Evolutionary conservation across 2,797 vertebrate genomes (phyloP).

Genomic region (Gastrophryne carolinensis): DNA sequence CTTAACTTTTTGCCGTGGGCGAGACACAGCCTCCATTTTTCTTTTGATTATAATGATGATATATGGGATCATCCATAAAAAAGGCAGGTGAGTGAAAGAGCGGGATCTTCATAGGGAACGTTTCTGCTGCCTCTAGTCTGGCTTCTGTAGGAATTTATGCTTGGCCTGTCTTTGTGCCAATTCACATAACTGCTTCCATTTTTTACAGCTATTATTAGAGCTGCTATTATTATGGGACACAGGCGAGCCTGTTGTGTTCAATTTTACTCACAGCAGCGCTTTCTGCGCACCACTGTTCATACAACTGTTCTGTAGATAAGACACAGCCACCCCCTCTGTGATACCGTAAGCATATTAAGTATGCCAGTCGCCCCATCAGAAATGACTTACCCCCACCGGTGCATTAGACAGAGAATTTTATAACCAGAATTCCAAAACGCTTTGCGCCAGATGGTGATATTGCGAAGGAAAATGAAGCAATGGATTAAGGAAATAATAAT

Average conservation of each 20-base stretch:
- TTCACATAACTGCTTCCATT: too few species aligned
- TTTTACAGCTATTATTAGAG: neutral
- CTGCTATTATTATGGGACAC: neutral
- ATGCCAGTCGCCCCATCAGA: neutral
- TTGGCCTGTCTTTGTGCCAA: too few species aligned
- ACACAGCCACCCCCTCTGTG: constrained; percentile 2
- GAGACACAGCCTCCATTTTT: too few species aligned
- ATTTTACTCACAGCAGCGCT: constrained; percentile 32
- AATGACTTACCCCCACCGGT: constrained; percentile 7
- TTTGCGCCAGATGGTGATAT: constrained; percentile 30
- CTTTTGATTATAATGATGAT: too few species aligned
- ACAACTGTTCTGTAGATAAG: constrained; percentile 14
- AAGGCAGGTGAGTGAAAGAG: too few species aligned
- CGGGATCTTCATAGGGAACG: too few species aligned
- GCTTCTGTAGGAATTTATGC: too few species aligned
- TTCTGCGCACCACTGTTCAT: constrained; percentile 14
- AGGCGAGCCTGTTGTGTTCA: constrained; percentile 7
- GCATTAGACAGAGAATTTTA: neutral
- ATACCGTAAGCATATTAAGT: constrained; percentile 34
- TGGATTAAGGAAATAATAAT: constrained; percentile 42
- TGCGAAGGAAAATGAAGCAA: constrained; percentile 17
- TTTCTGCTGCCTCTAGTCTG: too few species aligned
- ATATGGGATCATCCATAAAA: too few species aligned
- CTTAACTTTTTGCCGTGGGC: too few species aligned
- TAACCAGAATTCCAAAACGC: neutral